phyloP scores from a whole-genome alignment of 2,113 vertebrate genomes.

The Gobio gobio region DNA sequence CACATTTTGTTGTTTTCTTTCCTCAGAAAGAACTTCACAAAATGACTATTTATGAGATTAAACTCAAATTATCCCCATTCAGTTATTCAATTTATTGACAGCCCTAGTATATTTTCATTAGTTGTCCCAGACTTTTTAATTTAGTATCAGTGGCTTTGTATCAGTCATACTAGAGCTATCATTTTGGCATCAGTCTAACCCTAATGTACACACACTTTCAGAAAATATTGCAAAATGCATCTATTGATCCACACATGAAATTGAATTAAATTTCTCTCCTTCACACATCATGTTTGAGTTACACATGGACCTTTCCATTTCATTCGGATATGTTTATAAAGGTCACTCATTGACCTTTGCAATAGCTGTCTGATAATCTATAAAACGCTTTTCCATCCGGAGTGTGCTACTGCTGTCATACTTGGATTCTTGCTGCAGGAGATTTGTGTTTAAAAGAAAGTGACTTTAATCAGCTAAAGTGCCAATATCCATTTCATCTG shows the following conservation, averaged over 20 bases:
- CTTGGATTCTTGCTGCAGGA: conserved; percentile 38
- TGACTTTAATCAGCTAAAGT: conserved; percentile 55
- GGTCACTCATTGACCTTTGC: conserved; percentile 55
- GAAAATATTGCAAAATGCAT: conserved; percentile 29
- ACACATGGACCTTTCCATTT: conserved; percentile 39
- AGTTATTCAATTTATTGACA: background rate
- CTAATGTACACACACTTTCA: background rate
- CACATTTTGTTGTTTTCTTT: background rate
- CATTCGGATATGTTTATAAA: conserved; percentile 53
- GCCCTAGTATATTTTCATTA: conserved; percentile 3
- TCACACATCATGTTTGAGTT: conserved; percentile 42
- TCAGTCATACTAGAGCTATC: background rate
- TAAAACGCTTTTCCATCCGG: conserved; percentile 30
- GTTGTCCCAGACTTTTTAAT: background rate
- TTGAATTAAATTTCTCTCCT: conserved; percentile 40
- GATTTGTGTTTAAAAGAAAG: conserved; percentile 48
- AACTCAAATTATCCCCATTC: background rate
- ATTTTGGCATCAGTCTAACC: conserved; percentile 12
- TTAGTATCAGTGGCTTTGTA: background rate
- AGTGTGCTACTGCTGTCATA: conserved; percentile 20
- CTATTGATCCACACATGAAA: conserved; percentile 45
- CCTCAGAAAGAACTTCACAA: background rate
- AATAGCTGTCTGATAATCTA: conserved; percentile 51
- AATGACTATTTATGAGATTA: background rate
- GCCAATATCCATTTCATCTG: conserved; percentile 51